A percentile compares a stretch with the other conserved stretches of the same genome.
Evolutionary conservation across 2,797 vertebrate genomes (phyloP).

Genomic region (Takifugu rubripes): DNA sequence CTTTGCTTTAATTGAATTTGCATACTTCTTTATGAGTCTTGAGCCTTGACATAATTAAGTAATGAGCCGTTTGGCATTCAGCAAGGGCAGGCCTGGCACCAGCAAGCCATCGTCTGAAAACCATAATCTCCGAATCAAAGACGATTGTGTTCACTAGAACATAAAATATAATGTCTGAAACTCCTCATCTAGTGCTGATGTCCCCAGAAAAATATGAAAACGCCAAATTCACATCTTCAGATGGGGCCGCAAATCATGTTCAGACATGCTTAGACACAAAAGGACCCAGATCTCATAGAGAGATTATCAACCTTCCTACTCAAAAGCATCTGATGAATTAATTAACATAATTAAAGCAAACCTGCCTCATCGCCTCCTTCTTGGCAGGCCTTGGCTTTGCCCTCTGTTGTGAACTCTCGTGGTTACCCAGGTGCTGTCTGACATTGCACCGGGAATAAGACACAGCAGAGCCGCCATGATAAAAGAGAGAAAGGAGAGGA

Average conservation of each 20-base stretch:
- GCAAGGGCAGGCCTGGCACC: slow-evolving; percentile 53
- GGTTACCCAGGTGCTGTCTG: slow-evolving; percentile 63
- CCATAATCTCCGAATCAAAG: slow-evolving; percentile 48
- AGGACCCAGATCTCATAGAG: slow-evolving; percentile 66
- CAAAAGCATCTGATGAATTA: slow-evolving; percentile 72
- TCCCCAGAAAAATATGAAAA: slow-evolving; percentile 20
- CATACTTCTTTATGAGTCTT: slow-evolving; percentile 70
- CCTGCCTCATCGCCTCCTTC: slow-evolving; percentile 55
- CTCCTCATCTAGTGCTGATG: slow-evolving; percentile 5
- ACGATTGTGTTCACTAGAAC: slow-evolving; percentile 24
- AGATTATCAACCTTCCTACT: slow-evolving; percentile 62
- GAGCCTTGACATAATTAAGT: slow-evolving; percentile 65
- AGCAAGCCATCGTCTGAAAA: slow-evolving; percentile 57
- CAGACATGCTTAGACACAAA: slow-evolving; percentile 52
- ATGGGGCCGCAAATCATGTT: slow-evolving; percentile 59
- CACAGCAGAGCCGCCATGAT: slow-evolving; percentile 5
- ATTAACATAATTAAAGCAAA: slow-evolving; percentile 78
- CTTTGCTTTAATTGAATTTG: slow-evolving; percentile 68
- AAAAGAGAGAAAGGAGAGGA: slow-evolving; percentile 28
- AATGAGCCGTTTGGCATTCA: slow-evolving; percentile 68
- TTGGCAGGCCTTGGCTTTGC: slow-evolving; percentile 52
- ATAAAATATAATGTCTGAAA: no score
- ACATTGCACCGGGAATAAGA: slow-evolving; percentile 48
- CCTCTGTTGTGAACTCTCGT: slow-evolving; percentile 24
- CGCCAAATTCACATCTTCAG: slow-evolving; percentile 35